Conservation (phyloP, 2,888 invertebrate species). For the Tortricodes alternella region DNA sequence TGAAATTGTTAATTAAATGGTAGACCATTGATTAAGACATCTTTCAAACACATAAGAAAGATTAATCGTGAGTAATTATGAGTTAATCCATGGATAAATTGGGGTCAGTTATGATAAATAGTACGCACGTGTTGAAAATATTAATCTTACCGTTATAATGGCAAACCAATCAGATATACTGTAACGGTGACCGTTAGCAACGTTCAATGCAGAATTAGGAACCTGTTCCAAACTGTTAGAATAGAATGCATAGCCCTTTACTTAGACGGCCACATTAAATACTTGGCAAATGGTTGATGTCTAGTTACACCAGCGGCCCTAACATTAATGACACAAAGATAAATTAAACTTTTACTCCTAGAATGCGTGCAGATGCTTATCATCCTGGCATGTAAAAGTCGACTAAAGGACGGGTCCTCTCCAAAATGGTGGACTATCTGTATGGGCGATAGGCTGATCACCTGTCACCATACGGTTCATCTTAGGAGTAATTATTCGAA, state of each 20-base stretch:
- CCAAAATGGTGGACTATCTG: too few relatives aligned
- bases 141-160: constrained; percentile 32
- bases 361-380: too few relatives aligned
- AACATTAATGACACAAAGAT: too few relatives aligned
- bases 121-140: constrained; percentile 33
- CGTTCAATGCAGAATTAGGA: constrained; percentile 22
- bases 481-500: too few relatives aligned
- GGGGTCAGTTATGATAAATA: constrained; percentile 29
- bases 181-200: constrained; percentile 22
- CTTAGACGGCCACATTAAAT: constrained; percentile 1
- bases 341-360: too few relatives aligned
- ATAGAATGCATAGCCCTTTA: constrained; percentile 21
- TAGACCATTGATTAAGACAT: constrained; percentile 1
- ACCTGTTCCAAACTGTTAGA: constrained; percentile 24
- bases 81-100: constrained; percentile 12
- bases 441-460: too few relatives aligned
- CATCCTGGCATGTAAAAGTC: too few relatives aligned
- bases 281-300: neutral
- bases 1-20: too few relatives aligned
- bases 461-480: too few relatives aligned
- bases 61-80: constrained; percentile 24
- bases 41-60: neutral
- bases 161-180: constrained; percentile 23
- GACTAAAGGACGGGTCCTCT: too few relatives aligned
- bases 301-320: too few relatives aligned